Evolutionary conservation across 2,888 invertebrate species (phyloP), one percentile per base, ranked within the genome.

Genomic region (Dorcus hopei): DNA sequence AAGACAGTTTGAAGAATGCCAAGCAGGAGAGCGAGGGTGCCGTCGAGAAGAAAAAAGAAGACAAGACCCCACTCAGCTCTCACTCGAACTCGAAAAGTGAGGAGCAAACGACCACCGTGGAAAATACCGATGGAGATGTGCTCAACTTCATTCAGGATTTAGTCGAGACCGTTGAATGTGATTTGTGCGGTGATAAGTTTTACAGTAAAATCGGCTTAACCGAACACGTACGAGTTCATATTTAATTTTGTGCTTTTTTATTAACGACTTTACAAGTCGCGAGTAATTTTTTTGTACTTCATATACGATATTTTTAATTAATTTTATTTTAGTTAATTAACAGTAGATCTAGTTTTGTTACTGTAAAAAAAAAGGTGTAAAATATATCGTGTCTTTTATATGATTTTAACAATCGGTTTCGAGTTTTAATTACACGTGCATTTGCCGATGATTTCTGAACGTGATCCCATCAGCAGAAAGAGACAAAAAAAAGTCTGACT

Each of bases 211-310:
- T 70, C 52, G 71, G 72, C 26, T 67, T 79, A 16, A 75, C 74
- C 72, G 75, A 74, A 55, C 79, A 79, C 61, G 74, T 79, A 23
- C 76, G 76, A 54, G 72, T 75, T 64, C 78, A 79, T 58, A 77
- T 78, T 65, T 78, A 77, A 72, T 65, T 33, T 6, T 33, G 26
- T 33, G 26, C 26, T 33, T 14, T 14, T 14, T 33, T 33, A 33
- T 6, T 33, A 6, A 33, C 26, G 3, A 33, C 6, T 6, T 33
- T 33, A 33, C 3, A 33, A 33, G 26, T 33, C 3, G 7, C 26
- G 6, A 33, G 26, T 33, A 33, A 33, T 19, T 19, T 33, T 33
- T 33, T 33, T 33, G 26, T 33, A 33, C 26, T 33, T 33, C 5
- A 33, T 6, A 3, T 33, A 33, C 26, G 19, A 19, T 19, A 3